Base-by-base conservation (phyloP, 2,888 invertebrate species). In the Habroteleia sp. region DNA sequence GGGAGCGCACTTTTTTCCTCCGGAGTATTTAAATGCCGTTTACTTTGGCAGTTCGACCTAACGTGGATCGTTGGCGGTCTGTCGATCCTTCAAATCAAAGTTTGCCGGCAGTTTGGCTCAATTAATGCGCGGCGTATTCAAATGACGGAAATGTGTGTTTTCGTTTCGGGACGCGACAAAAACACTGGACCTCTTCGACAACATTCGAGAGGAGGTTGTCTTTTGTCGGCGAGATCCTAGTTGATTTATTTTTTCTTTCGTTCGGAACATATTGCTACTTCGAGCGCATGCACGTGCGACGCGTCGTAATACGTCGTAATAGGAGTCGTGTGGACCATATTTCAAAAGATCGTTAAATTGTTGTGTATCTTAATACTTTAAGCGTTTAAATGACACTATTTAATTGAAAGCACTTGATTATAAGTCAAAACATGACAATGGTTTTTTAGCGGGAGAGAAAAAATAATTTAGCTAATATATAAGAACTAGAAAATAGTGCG, bases 1-100 rank as follows among this genome's bases (percentile, higher is more conserved):
- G 17, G 56, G 56, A 35, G 62, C 54, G 58, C 60, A 46, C 42
- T 63, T 56, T 76, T 74, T 71, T 33, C 63, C 46, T 52, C 46
- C 44, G 11, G 35, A 52, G 58, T 44, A 77, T 77, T 74, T 74
- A 77, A 77, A 77, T 74, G 68, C 46, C 71, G 58, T 68, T 74
- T 77, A 68, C 42, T 42, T 50, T 52, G 27, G 20, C 33, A 31
- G 17, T 13, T 42, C 31, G 41, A 8, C n/a, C 17, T 8, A 27
- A 27, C 6, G 3, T 1, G 7, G 4, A 27, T 7, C 1, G 6
- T 7, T 1, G 29, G 8, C 6, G 29, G 10, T 10, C 6, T 8
- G 10, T 29, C 46, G 29, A 37, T 63, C 65, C 58, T 52, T 58
- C 73, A 56, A 73, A 73, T 62, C 60, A 60, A 58, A 50, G 50